Percentiles rank a stretch among this genome's conserved stretches.
Evolutionary conservation across 53 echinoderm and acorn worm genomes (phyloP).

Genomic region (Echinometra lucunter): DNA sequence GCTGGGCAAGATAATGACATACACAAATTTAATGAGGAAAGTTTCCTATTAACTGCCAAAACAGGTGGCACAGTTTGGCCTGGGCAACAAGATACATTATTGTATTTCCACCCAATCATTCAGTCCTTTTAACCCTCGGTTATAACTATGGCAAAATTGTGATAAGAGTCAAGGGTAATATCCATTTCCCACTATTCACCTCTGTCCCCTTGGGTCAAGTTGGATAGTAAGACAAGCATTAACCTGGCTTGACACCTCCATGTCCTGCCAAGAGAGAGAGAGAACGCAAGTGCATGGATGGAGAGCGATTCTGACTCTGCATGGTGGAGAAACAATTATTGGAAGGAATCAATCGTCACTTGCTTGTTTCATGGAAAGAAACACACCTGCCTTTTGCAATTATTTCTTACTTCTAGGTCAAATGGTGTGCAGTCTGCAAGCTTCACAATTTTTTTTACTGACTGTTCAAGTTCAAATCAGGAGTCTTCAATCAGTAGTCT

Average conservation of each 20-base stretch:
- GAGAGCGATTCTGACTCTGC: background rate
- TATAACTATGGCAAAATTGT: conserved; percentile 26
- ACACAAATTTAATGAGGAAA: conserved; percentile 38
- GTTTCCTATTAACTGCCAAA: conserved; percentile 35
- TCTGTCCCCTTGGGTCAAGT: background rate
- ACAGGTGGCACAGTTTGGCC: background rate
- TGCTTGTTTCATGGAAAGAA: conserved; percentile 33
- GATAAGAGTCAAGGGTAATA: conserved; percentile 39
- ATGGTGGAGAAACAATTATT: conserved; percentile 31
- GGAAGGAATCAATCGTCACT: conserved; percentile 42
- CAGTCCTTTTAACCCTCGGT: background rate
- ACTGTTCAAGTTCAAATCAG: background rate
- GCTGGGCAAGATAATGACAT: background rate
- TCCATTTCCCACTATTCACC: background rate
- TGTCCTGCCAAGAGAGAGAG: too few species aligned
- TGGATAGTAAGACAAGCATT: background rate
- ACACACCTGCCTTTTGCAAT: conserved; percentile 15
- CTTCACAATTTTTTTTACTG: background rate
- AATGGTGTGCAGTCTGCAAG: background rate
- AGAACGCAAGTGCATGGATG: background rate
- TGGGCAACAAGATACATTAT: conserved; percentile 11
- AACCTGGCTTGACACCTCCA: background rate
- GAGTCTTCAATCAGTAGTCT: background rate
- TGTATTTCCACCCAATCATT: background rate
- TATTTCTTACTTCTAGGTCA: conserved; percentile 46